Evolutionary conservation across 2,888 invertebrate genomes (phyloP).

Genomic region (Pteria penguin): DNA sequence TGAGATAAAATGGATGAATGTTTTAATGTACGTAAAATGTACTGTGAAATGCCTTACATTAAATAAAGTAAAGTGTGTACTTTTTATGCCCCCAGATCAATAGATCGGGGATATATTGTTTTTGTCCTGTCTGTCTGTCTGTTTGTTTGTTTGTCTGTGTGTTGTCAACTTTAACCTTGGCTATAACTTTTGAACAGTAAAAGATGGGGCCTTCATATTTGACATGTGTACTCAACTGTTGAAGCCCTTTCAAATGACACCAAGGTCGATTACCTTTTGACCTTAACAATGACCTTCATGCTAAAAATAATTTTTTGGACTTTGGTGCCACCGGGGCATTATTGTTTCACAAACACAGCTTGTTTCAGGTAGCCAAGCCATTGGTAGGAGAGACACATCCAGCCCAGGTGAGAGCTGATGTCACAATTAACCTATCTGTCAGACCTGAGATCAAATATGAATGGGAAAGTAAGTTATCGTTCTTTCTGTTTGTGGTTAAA

Average conservation of each 20-base stretch:
- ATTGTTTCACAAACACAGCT: neutral
- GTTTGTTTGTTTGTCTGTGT: neutral
- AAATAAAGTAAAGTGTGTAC: no score
- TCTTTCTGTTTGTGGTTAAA: no score
- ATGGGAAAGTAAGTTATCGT: conserved; percentile 91
- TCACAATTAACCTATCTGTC: conserved; percentile 94
- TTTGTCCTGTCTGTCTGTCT: neutral
- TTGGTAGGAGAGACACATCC: conserved; percentile 93
- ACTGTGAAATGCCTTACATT: no score
- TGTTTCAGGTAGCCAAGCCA: conserved; percentile 81
- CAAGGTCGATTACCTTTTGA: neutral
- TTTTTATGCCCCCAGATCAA: neutral
- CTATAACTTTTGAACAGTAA: neutral
- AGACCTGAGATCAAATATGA: conserved; percentile 94
- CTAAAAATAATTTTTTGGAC: no score
- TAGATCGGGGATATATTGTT: neutral
- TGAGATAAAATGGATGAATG: no score
- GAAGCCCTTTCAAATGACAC: neutral
- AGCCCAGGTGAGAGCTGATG: conserved; percentile 96
- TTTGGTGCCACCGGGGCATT: neutral
- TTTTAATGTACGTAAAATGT: no score
- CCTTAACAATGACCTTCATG: neutral
- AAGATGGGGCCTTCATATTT: neutral
- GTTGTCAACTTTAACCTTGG: neutral
- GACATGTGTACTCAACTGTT: neutral